Evolutionary conservation across 1,140 invertebrate genomes (phyloP).

Genomic region (Solenopsis fugax): DNA sequence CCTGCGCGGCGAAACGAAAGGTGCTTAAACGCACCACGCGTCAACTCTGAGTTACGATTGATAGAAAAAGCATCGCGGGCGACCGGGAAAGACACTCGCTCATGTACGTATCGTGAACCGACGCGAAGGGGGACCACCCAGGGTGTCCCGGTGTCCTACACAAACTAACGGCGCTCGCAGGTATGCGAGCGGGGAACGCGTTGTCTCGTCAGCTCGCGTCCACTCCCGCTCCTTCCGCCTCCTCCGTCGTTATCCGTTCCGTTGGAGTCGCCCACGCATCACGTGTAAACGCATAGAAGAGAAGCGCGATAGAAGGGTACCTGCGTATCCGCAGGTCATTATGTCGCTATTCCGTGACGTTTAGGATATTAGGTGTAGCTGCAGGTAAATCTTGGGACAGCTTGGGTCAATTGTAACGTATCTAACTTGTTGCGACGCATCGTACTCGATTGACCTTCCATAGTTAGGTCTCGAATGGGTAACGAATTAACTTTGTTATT

Average conservation of each 20-base stretch:
- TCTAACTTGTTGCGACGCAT: not conserved
- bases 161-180: constrained; percentile 64
- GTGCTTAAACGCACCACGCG: not conserved
- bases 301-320: constrained; percentile 71
- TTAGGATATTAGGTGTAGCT: not conserved
- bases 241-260: constrained; percentile 61
- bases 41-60: constrained; percentile 54
- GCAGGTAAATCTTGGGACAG: not conserved
- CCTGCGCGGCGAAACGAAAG: constrained; percentile 2
- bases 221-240: not conserved
- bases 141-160: constrained; percentile 61
- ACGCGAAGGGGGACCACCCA: constrained; percentile 70
- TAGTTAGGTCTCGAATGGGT: not conserved
- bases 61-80: constrained; percentile 46
- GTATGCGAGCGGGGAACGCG: constrained; percentile 56
- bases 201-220: constrained; percentile 22
- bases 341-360: not conserved
- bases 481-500: not conserved
- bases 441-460: not conserved
- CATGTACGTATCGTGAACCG: constrained; percentile 10
- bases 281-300: constrained; percentile 76
- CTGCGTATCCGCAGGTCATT: constrained; percentile 30
- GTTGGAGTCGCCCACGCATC: constrained; percentile 79
- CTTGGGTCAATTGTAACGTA: not conserved
- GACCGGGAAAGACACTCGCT: constrained; percentile 46